phyloP scores from a whole-genome alignment of 2,797 vertebrate genomes.

The Scolopax rusticola region DNA sequence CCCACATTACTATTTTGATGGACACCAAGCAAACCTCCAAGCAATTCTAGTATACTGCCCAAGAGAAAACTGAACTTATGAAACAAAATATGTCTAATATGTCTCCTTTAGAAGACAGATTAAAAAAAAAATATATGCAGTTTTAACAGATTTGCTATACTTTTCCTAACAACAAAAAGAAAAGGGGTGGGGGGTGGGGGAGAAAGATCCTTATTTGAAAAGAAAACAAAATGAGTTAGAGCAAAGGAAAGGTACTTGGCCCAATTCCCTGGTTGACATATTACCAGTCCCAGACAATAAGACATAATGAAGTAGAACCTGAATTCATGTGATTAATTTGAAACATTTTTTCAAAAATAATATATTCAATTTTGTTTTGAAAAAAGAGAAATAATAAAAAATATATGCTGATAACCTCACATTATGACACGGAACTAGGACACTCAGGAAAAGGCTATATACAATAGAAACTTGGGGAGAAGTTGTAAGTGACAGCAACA shows the following conservation, averaged over 20 bases:
- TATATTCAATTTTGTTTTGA: not conserved
- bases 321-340: not conserved
- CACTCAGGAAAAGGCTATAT: not conserved
- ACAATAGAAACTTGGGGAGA: not conserved
- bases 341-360: not conserved
- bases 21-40: not conserved
- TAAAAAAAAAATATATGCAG: not conserved
- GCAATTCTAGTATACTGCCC: not conserved
- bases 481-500: not conserved
- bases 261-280: not conserved
- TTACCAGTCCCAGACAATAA: not conserved
- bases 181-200: no score
- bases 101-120: not conserved
- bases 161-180: not conserved
- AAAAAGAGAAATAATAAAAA: not conserved
- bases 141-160: not conserved
- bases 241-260: not conserved
- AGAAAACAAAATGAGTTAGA: not conserved
- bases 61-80: not conserved
- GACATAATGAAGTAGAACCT: not conserved
- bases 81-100: not conserved
- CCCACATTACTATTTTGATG: not conserved
- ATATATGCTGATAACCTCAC: not conserved
- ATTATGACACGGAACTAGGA: not conserved
- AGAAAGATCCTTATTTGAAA: not conserved